Evolutionary conservation across 2,113 vertebrate species (phyloP), one percentile per base, ranked within the genome.

Genomic region (Choloepus hoffmanni): DNA sequence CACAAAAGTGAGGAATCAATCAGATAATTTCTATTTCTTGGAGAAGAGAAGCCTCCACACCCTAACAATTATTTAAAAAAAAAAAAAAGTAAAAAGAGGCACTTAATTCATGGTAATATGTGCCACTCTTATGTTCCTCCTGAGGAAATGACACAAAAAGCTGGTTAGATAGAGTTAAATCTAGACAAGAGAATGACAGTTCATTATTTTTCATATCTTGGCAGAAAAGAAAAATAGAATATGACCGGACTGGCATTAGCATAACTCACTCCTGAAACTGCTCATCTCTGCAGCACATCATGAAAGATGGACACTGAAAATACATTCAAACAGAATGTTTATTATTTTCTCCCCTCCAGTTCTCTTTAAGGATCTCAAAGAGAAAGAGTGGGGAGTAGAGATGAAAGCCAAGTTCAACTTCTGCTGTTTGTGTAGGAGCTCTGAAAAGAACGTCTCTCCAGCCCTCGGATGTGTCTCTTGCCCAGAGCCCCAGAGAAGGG

Each of bases 191-290:
- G 67, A 95, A 67, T 21, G 78, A 94, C 40, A 86, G 83, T 77
- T 96, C 84, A 63, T 95, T 97, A 97, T 82, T 95, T 92, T 95
- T 95, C 76, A 81, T 96, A 96, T 96, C 90, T 88, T 48, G 81
- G 92, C 67, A 70, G 92, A 86, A 94, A 94, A 95, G 95, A 82
- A 91, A 94, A 92, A 95, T 43, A 93, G 96, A 79, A 93, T 78
- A 81, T 28, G 94, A 78, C 92, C 87, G 79, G 95, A 48, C 86
- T n/a, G 58, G 78, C 91, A 97, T 97, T 97, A 96, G 96, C 96
- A 97, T 97, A 98, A 97, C 96, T 96, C 72, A 78, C 90, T 94
- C 36, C 24, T 58, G 84, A 96, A 97, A 97, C 92, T 96, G 97
- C 97, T 96, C 96, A 97, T 96, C 89, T 82, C 7, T 77, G 92